Conservation (phyloP, 1,140 invertebrate species). For the Drosophila subobscura region DNA sequence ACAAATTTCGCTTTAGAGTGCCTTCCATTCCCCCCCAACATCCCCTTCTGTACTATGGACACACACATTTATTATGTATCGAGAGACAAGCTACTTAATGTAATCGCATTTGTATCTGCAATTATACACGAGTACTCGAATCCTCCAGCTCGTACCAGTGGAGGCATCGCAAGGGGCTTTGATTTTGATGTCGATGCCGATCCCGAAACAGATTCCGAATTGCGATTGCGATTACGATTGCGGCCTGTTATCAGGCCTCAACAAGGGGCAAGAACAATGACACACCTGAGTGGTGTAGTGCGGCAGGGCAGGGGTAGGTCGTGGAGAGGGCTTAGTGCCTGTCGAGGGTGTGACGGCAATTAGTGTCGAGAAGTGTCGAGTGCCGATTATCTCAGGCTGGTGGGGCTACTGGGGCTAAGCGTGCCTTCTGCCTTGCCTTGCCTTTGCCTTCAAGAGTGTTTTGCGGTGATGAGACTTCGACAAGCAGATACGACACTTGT, state of each 20-base stretch:
- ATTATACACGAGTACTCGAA: constrained; percentile 48
- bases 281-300: constrained; percentile 1
- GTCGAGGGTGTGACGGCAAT: constrained; percentile 65
- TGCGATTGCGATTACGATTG: constrained; percentile 52
- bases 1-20: no score
- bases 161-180: constrained; percentile 41
- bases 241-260: constrained; percentile 55
- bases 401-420: constrained; percentile 7
- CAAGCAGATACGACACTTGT: not conserved
- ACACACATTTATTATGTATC: constrained; percentile 43
- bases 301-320: constrained; percentile 15
- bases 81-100: constrained; percentile 70
- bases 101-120: constrained; percentile 76
- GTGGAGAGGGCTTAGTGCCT: constrained; percentile 51
- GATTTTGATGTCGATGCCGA: constrained; percentile 24
- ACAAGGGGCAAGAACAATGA: constrained; percentile 10
- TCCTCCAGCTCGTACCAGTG: no score
- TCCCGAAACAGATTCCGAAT: constrained; percentile 28
- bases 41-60: not conserved
- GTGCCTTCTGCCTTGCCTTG: constrained; percentile 5
- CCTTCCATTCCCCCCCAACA: not conserved
- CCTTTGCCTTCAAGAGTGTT: constrained; percentile 10
- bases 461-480: constrained; percentile 26
- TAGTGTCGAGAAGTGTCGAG: constrained; percentile 69
- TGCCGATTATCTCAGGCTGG: constrained; percentile 34